phyloP scores from a whole-genome alignment of 1,140 invertebrate species.

The Saccostrea cuccullata region DNA sequence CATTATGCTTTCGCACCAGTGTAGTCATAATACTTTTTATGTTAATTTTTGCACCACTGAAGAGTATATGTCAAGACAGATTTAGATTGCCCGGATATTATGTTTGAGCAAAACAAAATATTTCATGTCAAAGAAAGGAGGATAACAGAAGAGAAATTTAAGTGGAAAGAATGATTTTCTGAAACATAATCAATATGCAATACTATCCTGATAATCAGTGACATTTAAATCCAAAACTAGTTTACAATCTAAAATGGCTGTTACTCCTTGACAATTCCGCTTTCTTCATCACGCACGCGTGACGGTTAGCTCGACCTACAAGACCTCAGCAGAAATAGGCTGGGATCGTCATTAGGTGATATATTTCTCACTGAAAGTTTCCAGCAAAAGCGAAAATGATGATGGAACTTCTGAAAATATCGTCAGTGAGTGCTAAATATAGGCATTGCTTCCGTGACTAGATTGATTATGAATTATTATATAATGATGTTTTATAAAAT shows the following conservation, averaged over 20 bases:
- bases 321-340: not conserved
- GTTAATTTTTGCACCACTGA: no score
- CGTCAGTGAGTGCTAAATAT: not conserved
- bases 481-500: no score
- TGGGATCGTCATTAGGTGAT: not conserved
- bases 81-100: not conserved
- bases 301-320: not conserved
- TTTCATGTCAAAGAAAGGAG: not conserved
- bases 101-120: slow-evolving; percentile 9
- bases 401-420: not conserved
- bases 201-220: not conserved
- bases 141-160: not conserved
- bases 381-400: not conserved
- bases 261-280: not conserved
- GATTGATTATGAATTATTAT: not conserved
- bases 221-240: not conserved
- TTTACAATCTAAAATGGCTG: not conserved
- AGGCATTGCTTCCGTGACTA: not conserved
- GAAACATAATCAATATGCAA: not conserved
- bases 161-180: not conserved
- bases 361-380: not conserved
- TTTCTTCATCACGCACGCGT: not conserved
- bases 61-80: no score
- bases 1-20: no score
- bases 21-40: not conserved